A percentile compares a stretch with the other conserved stretches of the same genome.
Conservation (phyloP, 2,113 vertebrate genomes). For the Alligator mississippiensis region DNA sequence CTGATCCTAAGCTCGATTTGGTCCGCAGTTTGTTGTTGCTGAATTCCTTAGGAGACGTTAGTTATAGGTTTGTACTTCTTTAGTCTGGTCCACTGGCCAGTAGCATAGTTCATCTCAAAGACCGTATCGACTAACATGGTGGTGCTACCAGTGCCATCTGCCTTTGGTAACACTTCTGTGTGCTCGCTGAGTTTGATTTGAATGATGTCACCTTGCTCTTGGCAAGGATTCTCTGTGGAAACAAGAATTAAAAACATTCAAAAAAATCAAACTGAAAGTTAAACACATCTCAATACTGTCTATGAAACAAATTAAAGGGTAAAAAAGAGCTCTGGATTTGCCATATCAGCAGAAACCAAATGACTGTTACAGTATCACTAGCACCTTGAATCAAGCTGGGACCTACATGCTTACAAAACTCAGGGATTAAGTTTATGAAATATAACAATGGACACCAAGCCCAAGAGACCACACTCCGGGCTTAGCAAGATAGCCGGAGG, state of each 20-base stretch:
- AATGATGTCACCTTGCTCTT: conserved; percentile 98
- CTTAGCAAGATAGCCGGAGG: neutral
- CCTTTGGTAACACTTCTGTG: conserved; percentile 94
- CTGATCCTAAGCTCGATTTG: conserved; percentile 47
- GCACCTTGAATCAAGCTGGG: neutral
- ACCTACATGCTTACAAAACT: neutral
- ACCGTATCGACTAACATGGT: conserved; percentile 99
- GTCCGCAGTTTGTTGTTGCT: conserved; percentile 32
- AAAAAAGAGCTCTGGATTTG: neutral
- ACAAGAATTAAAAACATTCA: neutral
- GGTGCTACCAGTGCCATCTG: conserved; percentile 96
- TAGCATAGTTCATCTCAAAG: conserved; percentile 99
- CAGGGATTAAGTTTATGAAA: neutral
- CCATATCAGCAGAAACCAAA: neutral
- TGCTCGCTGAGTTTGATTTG: conserved; percentile 99
- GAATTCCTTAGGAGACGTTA: conserved; percentile 87
- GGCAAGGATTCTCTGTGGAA: conserved; percentile 95
- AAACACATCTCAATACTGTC: neutral
- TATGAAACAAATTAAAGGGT: neutral
- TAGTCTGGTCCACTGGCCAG: conserved; percentile 98
- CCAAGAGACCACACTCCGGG: neutral
- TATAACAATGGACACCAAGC: neutral
- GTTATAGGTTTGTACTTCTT: conserved; percentile 99
- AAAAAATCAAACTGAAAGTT: neutral
- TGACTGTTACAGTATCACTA: neutral